These are phyloP conservation scores for Meles meles DNA, from an alignment of 2,113 vertebrate species.

Conservation along the genomic window DNA sequence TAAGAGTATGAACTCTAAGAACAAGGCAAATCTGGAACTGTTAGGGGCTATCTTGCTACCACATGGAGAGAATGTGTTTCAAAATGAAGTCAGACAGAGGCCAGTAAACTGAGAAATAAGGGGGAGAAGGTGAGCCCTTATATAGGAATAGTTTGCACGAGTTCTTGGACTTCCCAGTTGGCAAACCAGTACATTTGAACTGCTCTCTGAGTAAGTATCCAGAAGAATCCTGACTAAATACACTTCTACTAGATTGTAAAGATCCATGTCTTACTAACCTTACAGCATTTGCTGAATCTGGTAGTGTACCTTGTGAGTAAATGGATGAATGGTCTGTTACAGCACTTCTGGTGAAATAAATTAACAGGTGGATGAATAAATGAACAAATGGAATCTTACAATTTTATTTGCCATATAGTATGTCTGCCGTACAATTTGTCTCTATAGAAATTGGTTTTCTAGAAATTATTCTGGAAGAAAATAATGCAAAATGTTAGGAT, in stretches of 20 bases:
- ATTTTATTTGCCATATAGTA: background rate
- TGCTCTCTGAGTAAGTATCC: background rate
- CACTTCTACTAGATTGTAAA: background rate
- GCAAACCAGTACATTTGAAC: background rate
- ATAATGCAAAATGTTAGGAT: background rate
- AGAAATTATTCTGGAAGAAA: background rate
- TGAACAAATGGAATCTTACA: background rate
- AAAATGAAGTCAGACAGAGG: background rate
- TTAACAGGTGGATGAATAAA: background rate
- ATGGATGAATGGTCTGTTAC: background rate
- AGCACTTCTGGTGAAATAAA: background rate
- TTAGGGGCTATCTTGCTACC: background rate
- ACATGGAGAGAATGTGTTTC: background rate
- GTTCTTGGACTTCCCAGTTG: background rate
- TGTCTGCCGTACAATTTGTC: background rate
- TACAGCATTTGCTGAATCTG: background rate
- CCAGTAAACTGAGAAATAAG: background rate
- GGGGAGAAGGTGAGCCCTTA: background rate
- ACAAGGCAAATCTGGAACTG: background rate
- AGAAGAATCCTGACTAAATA: background rate
- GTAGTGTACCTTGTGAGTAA: background rate
- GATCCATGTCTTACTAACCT: background rate
- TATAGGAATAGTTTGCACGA: background rate
- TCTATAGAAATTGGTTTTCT: background rate
- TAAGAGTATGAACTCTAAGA: background rate